phyloP scores from a whole-genome alignment of 92 coral and sea anemone genomes.

The Porites divaricata region DNA sequence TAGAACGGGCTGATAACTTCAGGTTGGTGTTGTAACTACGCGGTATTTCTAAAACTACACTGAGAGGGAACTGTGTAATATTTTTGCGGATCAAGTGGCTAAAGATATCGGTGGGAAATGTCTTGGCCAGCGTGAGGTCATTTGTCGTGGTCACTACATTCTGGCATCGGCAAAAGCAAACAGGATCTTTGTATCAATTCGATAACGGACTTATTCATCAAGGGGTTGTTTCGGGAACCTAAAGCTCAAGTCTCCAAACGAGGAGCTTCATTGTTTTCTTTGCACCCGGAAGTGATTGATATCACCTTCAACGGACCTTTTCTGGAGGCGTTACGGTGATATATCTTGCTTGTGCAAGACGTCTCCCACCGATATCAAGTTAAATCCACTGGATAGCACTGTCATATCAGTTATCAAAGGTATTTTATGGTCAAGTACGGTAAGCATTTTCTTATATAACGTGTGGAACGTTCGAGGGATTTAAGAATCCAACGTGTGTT shows the following conservation, averaged over 20 bases:
- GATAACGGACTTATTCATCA: constrained; percentile 5
- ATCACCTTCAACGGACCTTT: constrained; percentile 23
- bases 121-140: neutral
- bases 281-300: neutral
- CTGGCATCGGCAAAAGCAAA: neutral
- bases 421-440: constrained; percentile 11
- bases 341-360: constrained; percentile 31
- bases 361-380: constrained; percentile 49
- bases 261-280: constrained; percentile 16
- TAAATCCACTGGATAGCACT: constrained; percentile 5
- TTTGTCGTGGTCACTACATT: neutral
- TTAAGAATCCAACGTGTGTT: constrained; percentile 7
- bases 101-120: constrained; percentile 52
- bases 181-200: neutral
- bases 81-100: constrained; percentile 37
- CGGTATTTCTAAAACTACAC: neutral
- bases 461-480: neutral
- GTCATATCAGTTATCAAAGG: neutral
- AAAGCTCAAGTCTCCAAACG: constrained; percentile 7
- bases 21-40: constrained; percentile 29
- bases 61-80: neutral
- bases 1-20: constrained; percentile 48
- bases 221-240: neutral
- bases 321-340: constrained; percentile 30
- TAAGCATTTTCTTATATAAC: neutral